These are phyloP conservation scores for Halcyon malimbica DNA, from an alignment of 2,113 vertebrate species.

Conservation along the genomic window DNA sequence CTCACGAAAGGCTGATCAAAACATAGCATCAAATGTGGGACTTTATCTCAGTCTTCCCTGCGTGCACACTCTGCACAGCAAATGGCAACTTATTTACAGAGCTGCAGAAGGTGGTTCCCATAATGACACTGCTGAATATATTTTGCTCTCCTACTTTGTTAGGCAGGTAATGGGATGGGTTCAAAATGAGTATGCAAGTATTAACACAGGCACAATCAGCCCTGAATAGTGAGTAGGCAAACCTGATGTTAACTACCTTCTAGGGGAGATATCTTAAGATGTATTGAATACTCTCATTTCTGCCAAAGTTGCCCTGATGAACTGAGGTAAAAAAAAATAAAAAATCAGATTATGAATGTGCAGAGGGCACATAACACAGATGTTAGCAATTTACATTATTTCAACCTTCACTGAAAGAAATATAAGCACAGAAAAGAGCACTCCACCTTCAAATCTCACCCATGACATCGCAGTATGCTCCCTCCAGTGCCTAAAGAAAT, in stretches of 20 bases:
- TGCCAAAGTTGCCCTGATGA: neutral
- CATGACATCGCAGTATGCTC: neutral
- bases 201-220: neutral
- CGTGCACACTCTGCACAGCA: neutral
- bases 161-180: neutral
- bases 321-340: neutral
- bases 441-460: neutral
- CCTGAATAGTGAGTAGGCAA: neutral
- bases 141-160: neutral
- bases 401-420: neutral
- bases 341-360: neutral
- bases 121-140: neutral
- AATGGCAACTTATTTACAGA: neutral
- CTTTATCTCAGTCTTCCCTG: neutral
- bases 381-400: conserved; percentile 17
- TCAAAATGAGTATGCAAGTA: neutral
- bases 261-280: conserved; percentile 5
- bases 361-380: neutral
- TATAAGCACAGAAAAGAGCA: neutral
- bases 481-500: neutral
- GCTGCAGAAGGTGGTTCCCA: neutral
- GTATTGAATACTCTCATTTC: neutral
- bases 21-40: neutral
- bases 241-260: conserved; percentile 16
- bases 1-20: neutral